A percentile compares a stretch with the other conserved stretches of the same genome.
Conservation (phyloP, 1,140 invertebrate species). For the Centruroides vittatus region DNA sequence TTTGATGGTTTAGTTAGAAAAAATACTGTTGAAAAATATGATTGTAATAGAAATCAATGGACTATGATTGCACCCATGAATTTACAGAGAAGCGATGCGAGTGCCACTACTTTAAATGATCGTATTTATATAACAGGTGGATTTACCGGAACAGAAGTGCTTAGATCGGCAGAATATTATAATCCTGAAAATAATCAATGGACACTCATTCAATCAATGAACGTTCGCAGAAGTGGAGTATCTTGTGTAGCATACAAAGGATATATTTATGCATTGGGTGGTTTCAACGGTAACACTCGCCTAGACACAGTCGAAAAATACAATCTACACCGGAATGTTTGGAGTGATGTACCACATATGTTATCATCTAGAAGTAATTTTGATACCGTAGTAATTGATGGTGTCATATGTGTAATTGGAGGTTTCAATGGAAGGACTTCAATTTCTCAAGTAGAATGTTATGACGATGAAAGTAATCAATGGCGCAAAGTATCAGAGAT, state of each 20-base stretch:
- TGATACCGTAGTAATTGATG: slow-evolving; percentile 47
- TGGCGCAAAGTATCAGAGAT: slow-evolving; percentile 80
- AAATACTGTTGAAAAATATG: slow-evolving; percentile 32
- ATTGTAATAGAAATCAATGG: slow-evolving; percentile 27
- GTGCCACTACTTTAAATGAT: slow-evolving; percentile 18
- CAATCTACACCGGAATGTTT: slow-evolving; percentile 39
- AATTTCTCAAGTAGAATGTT: slow-evolving; percentile 79
- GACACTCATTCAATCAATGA: slow-evolving; percentile 57
- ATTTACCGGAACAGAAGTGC: slow-evolving; percentile 74
- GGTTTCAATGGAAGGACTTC: slow-evolving; percentile 49
- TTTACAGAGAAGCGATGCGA: slow-evolving; percentile 24
- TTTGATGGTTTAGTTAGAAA: slow-evolving; percentile 35
- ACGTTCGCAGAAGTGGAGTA: slow-evolving; percentile 47
- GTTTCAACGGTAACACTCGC: slow-evolving; percentile 40
- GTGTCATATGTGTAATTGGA: slow-evolving; percentile 51
- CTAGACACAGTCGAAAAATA: slow-evolving; percentile 42
- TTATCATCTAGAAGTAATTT: slow-evolving; percentile 50
- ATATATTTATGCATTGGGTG: slow-evolving; percentile 31
- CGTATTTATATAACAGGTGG: slow-evolving; percentile 68
- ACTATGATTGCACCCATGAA: slow-evolving; percentile 22
- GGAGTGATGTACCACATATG: slow-evolving; percentile 47
- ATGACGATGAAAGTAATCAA: slow-evolving; percentile 65
- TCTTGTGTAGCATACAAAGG: slow-evolving; percentile 38
- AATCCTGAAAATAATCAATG: slow-evolving; percentile 69
- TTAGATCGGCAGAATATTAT: slow-evolving; percentile 71